Evolutionary conservation across 2,888 invertebrate species (phyloP).

Genomic region (Spilarctia lutea): DNA sequence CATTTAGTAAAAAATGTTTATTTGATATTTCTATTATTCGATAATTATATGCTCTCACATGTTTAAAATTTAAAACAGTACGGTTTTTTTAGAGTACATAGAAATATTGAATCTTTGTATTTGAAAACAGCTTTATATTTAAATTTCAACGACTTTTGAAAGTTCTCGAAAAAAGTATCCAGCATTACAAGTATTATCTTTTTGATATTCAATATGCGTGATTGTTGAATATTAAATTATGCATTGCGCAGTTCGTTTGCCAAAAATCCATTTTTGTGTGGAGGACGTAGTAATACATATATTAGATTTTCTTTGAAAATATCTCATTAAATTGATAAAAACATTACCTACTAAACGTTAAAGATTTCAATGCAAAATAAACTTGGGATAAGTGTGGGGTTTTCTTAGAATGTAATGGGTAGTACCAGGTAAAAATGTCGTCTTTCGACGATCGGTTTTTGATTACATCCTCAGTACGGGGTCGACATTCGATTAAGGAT

Average conservation of each 20-base stretch:
- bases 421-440: conserved; percentile 53
- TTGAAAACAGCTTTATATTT: background rate
- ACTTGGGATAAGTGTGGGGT: conserved; percentile 23
- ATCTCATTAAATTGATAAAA: background rate
- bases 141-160: background rate
- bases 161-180: conserved; percentile 6
- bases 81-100: too few relatives aligned
- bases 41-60: too few relatives aligned
- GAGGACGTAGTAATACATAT: background rate
- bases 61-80: too few relatives aligned
- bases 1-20: too few relatives aligned
- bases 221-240: conserved; percentile 17
- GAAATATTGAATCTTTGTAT: background rate
- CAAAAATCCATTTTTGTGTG: background rate
- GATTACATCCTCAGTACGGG: conserved; percentile 54
- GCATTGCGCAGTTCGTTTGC: conserved; percentile 12
- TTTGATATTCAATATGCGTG: conserved; percentile 14
- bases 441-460: conserved; percentile 60
- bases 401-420: conserved; percentile 31
- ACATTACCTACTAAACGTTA: conserved; percentile 21
- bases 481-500: conserved; percentile 53
- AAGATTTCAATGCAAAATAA: conserved; percentile 6
- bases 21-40: too few relatives aligned
- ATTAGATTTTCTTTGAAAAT: background rate
- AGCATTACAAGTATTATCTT: conserved; percentile 5